phyloP scores from a whole-genome alignment of 2,113 vertebrate genomes.

The Dolichotis patagonum region DNA sequence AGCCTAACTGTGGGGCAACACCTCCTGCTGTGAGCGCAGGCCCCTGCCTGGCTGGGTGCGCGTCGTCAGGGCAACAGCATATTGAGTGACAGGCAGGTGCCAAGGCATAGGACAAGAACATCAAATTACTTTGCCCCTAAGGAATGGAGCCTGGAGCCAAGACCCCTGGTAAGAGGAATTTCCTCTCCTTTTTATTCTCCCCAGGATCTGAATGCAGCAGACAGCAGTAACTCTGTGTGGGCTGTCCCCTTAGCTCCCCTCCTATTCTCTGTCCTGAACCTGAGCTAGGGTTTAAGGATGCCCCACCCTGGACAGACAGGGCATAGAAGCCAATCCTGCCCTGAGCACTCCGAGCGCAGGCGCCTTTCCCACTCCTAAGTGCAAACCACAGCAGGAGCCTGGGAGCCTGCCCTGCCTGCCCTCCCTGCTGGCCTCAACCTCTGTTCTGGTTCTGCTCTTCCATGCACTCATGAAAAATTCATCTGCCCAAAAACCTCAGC shows the following conservation, averaged over 20 bases:
- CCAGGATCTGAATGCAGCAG: background rate
- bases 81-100: slow-evolving; percentile 68
- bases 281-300: background rate
- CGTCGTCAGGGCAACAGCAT: slow-evolving; percentile 61
- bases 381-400: background rate
- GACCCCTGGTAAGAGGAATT: background rate
- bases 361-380: background rate
- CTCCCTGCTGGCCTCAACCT: background rate
- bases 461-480: slow-evolving; percentile 74
- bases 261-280: background rate
- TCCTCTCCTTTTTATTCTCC: background rate
- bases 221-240: background rate
- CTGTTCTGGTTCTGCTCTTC: slow-evolving; percentile 62
- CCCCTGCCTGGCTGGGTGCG: background rate
- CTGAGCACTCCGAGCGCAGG: background rate
- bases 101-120: background rate
- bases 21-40: slow-evolving; percentile 26
- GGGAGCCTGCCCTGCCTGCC: background rate
- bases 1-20: background rate
- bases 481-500: slow-evolving; percentile 70
- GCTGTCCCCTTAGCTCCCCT: background rate
- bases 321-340: background rate
- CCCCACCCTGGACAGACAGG: background rate
- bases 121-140: slow-evolving; percentile 23
- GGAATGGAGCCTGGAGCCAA: background rate